Conservation (phyloP, 2,888 invertebrate genomes). For the Euproctis similis region DNA sequence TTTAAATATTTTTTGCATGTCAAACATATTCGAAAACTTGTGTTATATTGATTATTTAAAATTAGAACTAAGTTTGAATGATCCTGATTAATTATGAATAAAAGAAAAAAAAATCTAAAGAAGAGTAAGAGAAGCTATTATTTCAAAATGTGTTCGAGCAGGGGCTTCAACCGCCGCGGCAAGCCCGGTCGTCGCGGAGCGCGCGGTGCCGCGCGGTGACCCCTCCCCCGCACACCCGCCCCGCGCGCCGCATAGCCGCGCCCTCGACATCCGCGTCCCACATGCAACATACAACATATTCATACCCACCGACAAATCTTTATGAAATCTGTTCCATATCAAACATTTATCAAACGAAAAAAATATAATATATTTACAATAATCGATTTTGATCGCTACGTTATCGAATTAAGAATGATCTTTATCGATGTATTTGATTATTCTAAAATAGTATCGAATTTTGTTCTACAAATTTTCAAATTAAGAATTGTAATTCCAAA, state of each 20-base stretch:
- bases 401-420: background rate
- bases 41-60: too few species aligned
- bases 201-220: conserved; percentile 48
- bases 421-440: background rate
- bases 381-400: background rate
- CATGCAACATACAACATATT: background rate
- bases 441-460: too few species aligned
- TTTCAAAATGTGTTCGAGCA: conserved; percentile 18
- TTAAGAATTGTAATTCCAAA: background rate
- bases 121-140: too few species aligned
- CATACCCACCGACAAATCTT: conserved; percentile 4
- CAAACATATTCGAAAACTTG: too few species aligned
- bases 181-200: conserved; percentile 55
- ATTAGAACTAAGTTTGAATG: too few species aligned
- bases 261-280: conserved; percentile 9
- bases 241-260: conserved; percentile 28
- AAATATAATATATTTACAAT: too few species aligned
- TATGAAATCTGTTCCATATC: conserved; percentile 8
- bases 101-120: too few species aligned
- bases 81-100: too few species aligned
- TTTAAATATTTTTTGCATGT: too few species aligned
- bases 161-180: conserved; percentile 67
- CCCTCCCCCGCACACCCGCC: conserved; percentile 20
- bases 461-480: too few species aligned
- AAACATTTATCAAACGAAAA: background rate